These are phyloP conservation scores for Ophion obscuratus DNA, from an alignment of 2,888 invertebrate species.

Conservation along the genomic window DNA sequence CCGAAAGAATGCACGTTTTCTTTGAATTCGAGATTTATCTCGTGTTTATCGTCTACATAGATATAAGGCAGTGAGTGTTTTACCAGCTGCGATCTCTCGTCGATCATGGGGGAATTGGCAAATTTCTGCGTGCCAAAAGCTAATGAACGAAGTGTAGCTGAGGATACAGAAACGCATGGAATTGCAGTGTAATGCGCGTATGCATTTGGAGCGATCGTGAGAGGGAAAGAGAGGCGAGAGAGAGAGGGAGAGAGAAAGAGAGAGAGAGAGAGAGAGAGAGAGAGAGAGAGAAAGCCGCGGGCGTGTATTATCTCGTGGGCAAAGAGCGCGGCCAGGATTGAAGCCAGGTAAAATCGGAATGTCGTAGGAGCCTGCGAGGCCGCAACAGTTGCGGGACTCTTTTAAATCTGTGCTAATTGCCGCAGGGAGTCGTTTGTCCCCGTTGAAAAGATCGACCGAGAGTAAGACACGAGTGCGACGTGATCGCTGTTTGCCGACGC, in stretches of 20 bases:
- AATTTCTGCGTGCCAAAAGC: constrained; percentile 22
- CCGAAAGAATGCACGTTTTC: too few relatives aligned
- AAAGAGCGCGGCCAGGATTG: constrained; percentile 59
- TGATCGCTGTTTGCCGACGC: constrained; percentile 46
- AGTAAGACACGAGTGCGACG: constrained; percentile 43
- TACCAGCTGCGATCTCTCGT: constrained; percentile 27
- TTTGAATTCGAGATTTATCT: constrained; percentile 38
- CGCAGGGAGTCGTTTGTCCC: constrained; percentile 72
- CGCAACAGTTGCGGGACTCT: constrained; percentile 63
- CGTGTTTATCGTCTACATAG: not conserved
- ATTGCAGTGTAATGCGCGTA: constrained; percentile 38
- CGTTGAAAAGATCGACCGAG: constrained; percentile 69
- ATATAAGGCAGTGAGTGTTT: too few relatives aligned
- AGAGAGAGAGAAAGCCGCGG: constrained; percentile 55
- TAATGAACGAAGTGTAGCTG: constrained; percentile 9
- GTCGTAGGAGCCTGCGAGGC: constrained; percentile 74
- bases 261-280: constrained; percentile 43
- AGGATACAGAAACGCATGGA: constrained; percentile 38
- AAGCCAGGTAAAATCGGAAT: constrained; percentile 74
- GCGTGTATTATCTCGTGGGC: constrained; percentile 63
- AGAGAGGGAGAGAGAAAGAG: constrained; percentile 7
- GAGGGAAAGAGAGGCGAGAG: constrained; percentile 12
- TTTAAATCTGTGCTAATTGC: constrained; percentile 78
- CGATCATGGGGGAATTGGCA: constrained; percentile 19
- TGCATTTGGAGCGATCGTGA: not conserved